Percentiles rank a stretch among this genome's conserved stretches.
Conservation (phyloP, 1,140 invertebrate genomes). For the Drosophila paulistorum region DNA sequence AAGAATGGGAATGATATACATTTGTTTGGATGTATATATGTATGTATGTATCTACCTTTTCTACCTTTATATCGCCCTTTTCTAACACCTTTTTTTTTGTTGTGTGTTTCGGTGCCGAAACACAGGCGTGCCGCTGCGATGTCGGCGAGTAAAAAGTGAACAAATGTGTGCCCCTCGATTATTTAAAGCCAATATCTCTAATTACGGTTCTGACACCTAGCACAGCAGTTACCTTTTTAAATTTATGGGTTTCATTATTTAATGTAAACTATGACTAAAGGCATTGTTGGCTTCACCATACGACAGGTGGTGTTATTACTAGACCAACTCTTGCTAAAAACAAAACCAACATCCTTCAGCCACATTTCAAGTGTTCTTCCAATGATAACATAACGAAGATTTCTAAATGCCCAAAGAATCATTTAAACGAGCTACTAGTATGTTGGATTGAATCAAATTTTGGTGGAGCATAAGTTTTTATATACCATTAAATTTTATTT, state of each 20-base stretch:
- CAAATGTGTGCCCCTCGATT: slow-evolving; percentile 58
- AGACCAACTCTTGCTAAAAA: slow-evolving; percentile 36
- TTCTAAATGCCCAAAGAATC: not conserved
- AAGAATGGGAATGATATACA: slow-evolving; percentile 20
- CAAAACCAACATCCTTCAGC: not conserved
- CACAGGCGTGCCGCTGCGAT: slow-evolving; percentile 70
- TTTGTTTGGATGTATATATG: slow-evolving; percentile 30
- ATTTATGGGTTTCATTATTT: slow-evolving; percentile 69
- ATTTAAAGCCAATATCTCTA: slow-evolving; percentile 73
- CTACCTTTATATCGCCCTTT: slow-evolving; percentile 54
- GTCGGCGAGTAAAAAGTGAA: slow-evolving; percentile 74
- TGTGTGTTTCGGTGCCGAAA: slow-evolving; percentile 57
- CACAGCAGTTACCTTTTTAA: slow-evolving; percentile 68
- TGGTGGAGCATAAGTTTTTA: too few relatives aligned
- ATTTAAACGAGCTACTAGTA: not conserved
- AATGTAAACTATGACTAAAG: slow-evolving; percentile 62
- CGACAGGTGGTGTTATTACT: slow-evolving; percentile 66
- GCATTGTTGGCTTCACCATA: slow-evolving; percentile 57
- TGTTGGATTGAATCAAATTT: too few relatives aligned
- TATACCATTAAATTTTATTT: too few relatives aligned
- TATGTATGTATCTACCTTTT: slow-evolving; percentile 33
- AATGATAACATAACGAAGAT: not conserved
- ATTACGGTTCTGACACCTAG: slow-evolving; percentile 74
- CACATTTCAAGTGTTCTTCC: slow-evolving; percentile 1
- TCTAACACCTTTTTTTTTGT: slow-evolving; percentile 68